Evolutionary conservation across 2,113 vertebrate species (phyloP), one percentile per base, ranked within the genome.

Genomic region (Toxostoma redivivum): DNA sequence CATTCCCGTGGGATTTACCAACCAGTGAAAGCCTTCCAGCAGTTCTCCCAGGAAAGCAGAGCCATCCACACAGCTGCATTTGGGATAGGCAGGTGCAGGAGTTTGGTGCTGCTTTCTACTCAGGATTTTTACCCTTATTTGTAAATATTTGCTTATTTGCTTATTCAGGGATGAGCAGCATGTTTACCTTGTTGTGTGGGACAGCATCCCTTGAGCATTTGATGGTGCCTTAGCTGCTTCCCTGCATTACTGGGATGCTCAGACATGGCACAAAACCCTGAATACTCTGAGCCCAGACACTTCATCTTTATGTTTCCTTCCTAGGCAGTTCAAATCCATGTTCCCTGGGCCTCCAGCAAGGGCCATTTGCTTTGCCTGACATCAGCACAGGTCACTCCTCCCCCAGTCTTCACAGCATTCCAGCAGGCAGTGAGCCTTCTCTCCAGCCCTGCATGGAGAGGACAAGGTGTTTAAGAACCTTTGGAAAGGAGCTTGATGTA

Each of bases 131-230:
- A 31, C 25, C 11, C 16, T 76, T 57, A 22, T 80, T 76, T 76
- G 31, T 14, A 20, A 19, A 51, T 38, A 19, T n/a, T n/a, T n/a
- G n/a, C n/a, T n/a, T n/a, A n/a, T n/a, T n/a, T 35, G 14, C 14
- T 35, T 64, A 25, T n/a, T 54, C 24, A 67, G 33, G 22, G 38
- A 42, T 27, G 37, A 44, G 42, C 45, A 79, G 72, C 9, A 22
- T 0, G 0, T 70, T 66, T 2, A 0, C 76, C 30, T 18, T 4
- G 12, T 27, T 47, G 31, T n/a, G 35, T 51, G 57, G 40, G 42
- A 61, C 48, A 33, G 21, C 21, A 57, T 38, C 21, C 62, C 64
- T 45, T 19, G 23, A 50, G 33, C 37, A 47, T 53, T 7, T 62
- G 18, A 22, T 35, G 38, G n/a, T 69, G 57, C 50, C 28, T 80